Percentiles rank a stretch among this genome's conserved stretches.
These are phyloP conservation scores for Cardiocondyla obscurior DNA, from an alignment of 1,140 invertebrate species.

Conservation along the genomic window DNA sequence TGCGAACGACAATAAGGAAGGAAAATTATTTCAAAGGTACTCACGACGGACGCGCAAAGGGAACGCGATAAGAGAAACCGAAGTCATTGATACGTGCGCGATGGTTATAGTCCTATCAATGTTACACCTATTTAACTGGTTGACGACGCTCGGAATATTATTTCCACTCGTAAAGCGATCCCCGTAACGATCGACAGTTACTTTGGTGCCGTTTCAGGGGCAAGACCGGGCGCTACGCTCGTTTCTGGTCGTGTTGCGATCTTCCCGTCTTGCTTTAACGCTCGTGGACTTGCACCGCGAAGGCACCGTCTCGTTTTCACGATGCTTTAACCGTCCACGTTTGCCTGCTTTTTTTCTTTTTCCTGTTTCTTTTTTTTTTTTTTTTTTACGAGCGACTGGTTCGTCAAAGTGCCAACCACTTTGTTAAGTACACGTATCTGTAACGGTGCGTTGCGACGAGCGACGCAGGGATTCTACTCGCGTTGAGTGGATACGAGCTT, in stretches of 20 bases:
- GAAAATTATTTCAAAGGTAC: background rate
- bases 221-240: constrained; percentile 3
- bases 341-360: background rate
- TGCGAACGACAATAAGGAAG: background rate
- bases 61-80: background rate
- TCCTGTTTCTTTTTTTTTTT: no score
- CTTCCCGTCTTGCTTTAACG: background rate
- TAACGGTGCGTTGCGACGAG: constrained; percentile 31
- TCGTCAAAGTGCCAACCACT: constrained; percentile 40
- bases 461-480: constrained; percentile 18
- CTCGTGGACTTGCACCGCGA: background rate
- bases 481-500: constrained; percentile 19
- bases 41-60: no score
- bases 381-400: constrained; percentile 26
- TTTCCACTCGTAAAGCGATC: constrained; percentile 68
- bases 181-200: constrained; percentile 66
- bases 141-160: constrained; percentile 61
- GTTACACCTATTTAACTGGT: constrained; percentile 69
- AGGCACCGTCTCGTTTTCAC: constrained; percentile 59
- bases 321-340: constrained; percentile 36
- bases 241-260: constrained; percentile 8
- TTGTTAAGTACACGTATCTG: constrained; percentile 44
- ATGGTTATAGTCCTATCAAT: constrained; percentile 53
- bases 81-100: background rate
- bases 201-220: constrained; percentile 52